A percentile compares a stretch with the other conserved stretches of the same genome.
These are phyloP conservation scores for Miltochrista miniata DNA, from an alignment of 2,888 invertebrate species.

Conservation along the genomic window DNA sequence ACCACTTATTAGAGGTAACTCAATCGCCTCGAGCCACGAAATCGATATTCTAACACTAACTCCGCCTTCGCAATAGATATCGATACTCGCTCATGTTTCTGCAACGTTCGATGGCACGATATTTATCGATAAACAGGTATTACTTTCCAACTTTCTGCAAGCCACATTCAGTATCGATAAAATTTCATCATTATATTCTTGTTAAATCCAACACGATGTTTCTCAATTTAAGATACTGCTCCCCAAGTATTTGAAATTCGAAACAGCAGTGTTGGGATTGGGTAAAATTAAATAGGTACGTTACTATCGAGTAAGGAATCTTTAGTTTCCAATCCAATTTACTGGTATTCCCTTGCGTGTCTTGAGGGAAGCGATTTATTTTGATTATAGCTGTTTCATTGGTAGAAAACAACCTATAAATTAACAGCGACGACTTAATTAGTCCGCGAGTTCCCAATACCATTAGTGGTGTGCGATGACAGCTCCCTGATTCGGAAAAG, in stretches of 20 bases:
- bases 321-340: conserved; percentile 72
- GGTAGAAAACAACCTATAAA: conserved; percentile 76
- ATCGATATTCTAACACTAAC: conserved; percentile 43
- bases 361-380: conserved; percentile 73
- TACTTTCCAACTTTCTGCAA: conserved; percentile 33
- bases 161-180: conserved; percentile 27
- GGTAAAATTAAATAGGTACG: conserved; percentile 36
- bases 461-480: conserved; percentile 75
- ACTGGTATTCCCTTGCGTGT: conserved; percentile 74
- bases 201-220: conserved; percentile 19
- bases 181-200: conserved; percentile 36
- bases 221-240: conserved; percentile 28
- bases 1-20: conserved; percentile 60
- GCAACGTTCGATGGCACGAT: conserved; percentile 37
- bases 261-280: conserved; percentile 8
- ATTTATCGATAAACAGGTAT: conserved; percentile 49
- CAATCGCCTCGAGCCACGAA: conserved; percentile 56
- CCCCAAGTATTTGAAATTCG: conserved; percentile 16
- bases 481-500: conserved; percentile 58
- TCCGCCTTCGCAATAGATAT: conserved; percentile 28
- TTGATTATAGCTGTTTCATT: conserved; percentile 74
- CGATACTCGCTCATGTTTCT: conserved; percentile 36
- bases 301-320: conserved; percentile 55
- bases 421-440: conserved; percentile 79
- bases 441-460: conserved; percentile 73